Percentiles rank a stretch among this genome's conserved stretches.
Conservation (phyloP, 30 jellyfish, hydroid and myxozoan species). For the Hydractinia echinata region DNA sequence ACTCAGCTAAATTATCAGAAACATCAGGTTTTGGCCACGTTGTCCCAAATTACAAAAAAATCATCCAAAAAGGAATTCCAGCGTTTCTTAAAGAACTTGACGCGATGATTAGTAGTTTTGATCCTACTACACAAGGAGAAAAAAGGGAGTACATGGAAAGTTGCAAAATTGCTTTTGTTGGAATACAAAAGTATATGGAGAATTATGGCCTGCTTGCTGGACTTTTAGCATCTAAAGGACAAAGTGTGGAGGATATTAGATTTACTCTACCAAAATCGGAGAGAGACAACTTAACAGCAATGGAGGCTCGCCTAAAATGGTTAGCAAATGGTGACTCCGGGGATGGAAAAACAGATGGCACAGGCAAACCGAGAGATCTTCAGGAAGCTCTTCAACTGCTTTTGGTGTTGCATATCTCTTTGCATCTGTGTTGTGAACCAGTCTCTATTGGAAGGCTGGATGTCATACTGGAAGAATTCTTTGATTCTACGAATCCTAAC, state of each 20-base stretch:
- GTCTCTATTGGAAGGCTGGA: slow-evolving; percentile 28
- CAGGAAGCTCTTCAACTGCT: slow-evolving; percentile 23
- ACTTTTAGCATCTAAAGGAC: slow-evolving; percentile 12
- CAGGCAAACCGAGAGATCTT: slow-evolving; percentile 20
- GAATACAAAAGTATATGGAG: slow-evolving; percentile 24
- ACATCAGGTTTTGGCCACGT: slow-evolving; percentile 35
- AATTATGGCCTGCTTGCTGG: slow-evolving; percentile 17
- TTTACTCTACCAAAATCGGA: slow-evolving; percentile 8
- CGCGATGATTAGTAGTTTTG: too few relatives aligned
- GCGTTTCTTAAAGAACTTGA: slow-evolving; percentile 19
- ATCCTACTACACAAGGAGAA: not conserved
- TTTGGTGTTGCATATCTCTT: slow-evolving; percentile 14
- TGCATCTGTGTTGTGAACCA: slow-evolving; percentile 26
- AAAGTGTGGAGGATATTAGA: not conserved
- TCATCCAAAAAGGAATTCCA: slow-evolving; percentile 15
- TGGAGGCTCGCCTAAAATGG: slow-evolving; percentile 11
- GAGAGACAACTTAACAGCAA: not conserved
- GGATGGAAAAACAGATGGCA: too few relatives aligned
- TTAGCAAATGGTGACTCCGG: not conserved
- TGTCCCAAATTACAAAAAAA: slow-evolving; percentile 22
- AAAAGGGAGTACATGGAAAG: slow-evolving; percentile 7
- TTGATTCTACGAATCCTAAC: not conserved
- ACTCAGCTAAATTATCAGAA: slow-evolving; percentile 18
- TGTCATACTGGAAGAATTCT: slow-evolving; percentile 26
- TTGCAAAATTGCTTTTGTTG: slow-evolving; percentile 18